A percentile compares a stretch with the other conserved stretches of the same genome.
Conservation (phyloP, 2,888 invertebrate species). For the Caenorhabditis sp. region DNA sequence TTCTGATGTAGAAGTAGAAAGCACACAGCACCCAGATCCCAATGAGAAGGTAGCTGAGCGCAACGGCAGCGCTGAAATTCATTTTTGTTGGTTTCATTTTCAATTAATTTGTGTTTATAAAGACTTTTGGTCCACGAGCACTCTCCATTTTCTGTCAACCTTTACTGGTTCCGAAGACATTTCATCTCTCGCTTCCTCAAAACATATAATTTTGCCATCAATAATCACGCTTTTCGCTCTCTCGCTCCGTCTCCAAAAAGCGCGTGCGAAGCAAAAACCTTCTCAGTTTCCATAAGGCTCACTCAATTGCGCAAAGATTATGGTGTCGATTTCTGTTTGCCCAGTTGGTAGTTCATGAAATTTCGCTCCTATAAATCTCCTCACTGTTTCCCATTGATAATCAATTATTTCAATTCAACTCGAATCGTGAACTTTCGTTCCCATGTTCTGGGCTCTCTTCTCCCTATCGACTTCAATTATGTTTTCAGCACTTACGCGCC, state of each 20-base stretch:
- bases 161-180: background rate
- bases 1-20: slow-evolving; percentile 51
- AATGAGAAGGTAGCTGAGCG: slow-evolving; percentile 54
- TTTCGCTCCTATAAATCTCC: background rate
- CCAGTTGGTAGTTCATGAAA: slow-evolving; percentile 29
- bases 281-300: slow-evolving; percentile 8
- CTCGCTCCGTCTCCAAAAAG: background rate
- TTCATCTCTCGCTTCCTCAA: background rate
- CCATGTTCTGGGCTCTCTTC: background rate
- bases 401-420: background rate
- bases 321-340: slow-evolving; percentile 29
- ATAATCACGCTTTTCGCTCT: background rate
- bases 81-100: too few species aligned
- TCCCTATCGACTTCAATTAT: slow-evolving; percentile 1
- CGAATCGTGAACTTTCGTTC: background rate
- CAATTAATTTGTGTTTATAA: too few species aligned
- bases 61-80: slow-evolving; percentile 56
- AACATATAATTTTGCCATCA: slow-evolving; percentile 1
- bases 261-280: slow-evolving; percentile 13
- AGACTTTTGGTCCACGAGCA: too few species aligned
- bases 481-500: slow-evolving; percentile 13
- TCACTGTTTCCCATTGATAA: background rate
- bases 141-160: too few species aligned
- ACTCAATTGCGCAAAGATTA: slow-evolving; percentile 31
- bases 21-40: slow-evolving; percentile 55